phyloP scores from a whole-genome alignment of 1,140 invertebrate genomes.

The Muscidifurax raptorellus region DNA sequence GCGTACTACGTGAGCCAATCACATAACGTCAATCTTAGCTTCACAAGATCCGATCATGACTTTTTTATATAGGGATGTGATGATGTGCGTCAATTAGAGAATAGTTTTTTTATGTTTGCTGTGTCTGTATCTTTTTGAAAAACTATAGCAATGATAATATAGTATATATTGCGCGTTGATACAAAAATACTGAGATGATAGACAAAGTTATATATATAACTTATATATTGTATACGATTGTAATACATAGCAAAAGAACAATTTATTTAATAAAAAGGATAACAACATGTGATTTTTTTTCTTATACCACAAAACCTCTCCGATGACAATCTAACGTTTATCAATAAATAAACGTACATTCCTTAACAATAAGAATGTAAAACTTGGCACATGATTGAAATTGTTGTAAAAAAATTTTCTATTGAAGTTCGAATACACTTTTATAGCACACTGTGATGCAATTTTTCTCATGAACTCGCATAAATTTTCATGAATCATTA shows the following conservation, averaged over 20 bases:
- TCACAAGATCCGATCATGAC: no score
- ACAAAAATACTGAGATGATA: no score
- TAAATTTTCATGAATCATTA: constrained; percentile 26
- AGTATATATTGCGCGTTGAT: no score
- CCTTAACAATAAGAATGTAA: constrained; percentile 12
- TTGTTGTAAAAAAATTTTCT: background rate
- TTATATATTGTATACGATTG: constrained; percentile 13
- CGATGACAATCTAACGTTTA: constrained; percentile 12
- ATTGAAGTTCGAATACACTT: background rate
- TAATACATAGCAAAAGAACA: background rate
- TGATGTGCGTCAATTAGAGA: no score
- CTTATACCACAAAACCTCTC: background rate
- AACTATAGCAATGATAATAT: no score
- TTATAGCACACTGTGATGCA: constrained; percentile 21
- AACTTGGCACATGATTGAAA: constrained; percentile 35
- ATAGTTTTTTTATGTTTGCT: no score
- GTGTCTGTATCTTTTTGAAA: no score
- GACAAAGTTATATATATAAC: constrained; percentile 30
- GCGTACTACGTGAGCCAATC: no score
- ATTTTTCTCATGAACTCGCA: background rate
- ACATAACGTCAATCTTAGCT: no score
- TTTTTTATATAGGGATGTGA: no score
- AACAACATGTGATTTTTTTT: constrained; percentile 1
- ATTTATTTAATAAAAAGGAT: background rate
- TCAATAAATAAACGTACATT: constrained; percentile 19